Conservation (phyloP, 2,888 invertebrate species). For the Pyrgus malvae region DNA sequence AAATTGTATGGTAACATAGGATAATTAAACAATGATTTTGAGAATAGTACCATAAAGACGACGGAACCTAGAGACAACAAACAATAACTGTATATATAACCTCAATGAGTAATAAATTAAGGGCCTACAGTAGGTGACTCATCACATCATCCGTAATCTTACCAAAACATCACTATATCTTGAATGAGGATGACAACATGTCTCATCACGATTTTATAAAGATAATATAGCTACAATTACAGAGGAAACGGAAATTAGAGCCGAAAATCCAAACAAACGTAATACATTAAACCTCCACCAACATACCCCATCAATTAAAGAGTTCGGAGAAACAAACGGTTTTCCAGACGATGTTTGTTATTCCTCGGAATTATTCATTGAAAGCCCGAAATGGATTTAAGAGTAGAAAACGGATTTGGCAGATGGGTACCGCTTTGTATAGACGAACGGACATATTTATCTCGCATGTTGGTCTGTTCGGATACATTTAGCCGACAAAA, state of each 20-base stretch:
- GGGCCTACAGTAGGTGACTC: too few species aligned
- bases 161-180: not conserved
- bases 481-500: constrained; percentile 37
- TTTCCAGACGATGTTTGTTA: constrained; percentile 9
- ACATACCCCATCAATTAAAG: constrained; percentile 3
- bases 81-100: too few species aligned
- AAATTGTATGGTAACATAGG: too few species aligned
- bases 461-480: constrained; percentile 17
- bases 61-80: too few species aligned
- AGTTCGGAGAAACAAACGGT: constrained; percentile 10
- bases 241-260: constrained; percentile 20
- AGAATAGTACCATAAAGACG: too few species aligned
- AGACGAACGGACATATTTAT: constrained; percentile 23
- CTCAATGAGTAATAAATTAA: too few species aligned
- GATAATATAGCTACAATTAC: not conserved
- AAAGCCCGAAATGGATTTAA: not conserved
- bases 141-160: too few species aligned
- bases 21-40: too few species aligned
- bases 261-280: constrained; percentile 12
- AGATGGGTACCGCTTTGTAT: constrained; percentile 21
- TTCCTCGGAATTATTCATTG: constrained; percentile 7
- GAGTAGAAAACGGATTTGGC: constrained; percentile 7
- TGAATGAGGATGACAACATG: not conserved
- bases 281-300: not conserved
- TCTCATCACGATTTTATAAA: not conserved